phyloP scores from a whole-genome alignment of 2,113 vertebrate genomes.

The Onychorhynchus coronatus region DNA sequence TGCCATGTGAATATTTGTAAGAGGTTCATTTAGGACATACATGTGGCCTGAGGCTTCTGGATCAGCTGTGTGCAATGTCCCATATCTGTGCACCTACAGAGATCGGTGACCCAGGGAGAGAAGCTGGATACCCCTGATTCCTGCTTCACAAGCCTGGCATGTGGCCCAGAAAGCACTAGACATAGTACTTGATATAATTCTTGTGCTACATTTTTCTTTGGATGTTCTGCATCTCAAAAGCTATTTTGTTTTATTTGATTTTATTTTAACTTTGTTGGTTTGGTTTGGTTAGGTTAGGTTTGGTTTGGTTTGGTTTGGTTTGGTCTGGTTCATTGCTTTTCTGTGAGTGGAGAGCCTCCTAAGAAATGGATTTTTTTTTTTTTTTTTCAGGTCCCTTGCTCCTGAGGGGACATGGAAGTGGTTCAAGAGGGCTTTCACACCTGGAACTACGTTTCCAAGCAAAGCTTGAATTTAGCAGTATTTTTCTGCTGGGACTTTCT shows the following conservation, averaged over 20 bases:
- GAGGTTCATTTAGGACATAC: neutral
- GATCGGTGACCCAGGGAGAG: neutral
- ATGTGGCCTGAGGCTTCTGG: neutral
- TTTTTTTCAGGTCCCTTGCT: neutral
- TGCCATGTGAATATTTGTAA: neutral
- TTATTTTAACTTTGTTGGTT: neutral
- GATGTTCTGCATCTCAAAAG: neutral
- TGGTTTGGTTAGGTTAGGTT: neutral
- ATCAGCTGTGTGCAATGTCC: neutral
- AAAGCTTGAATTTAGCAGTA: neutral
- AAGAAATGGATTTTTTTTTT: neutral
- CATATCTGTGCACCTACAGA: neutral
- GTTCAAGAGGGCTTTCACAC: neutral
- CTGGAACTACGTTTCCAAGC: neutral
- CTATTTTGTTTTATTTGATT: neutral
- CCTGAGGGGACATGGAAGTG: accelerated
- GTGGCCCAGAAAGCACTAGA: neutral
- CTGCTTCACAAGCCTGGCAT: neutral
- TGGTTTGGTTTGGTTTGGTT: neutral
- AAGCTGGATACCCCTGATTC: neutral
- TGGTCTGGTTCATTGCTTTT: neutral
- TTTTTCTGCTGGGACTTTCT: neutral
- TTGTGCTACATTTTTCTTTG: neutral
- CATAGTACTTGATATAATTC: neutral
- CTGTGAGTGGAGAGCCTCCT: neutral